Percentiles rank a stretch among this genome's conserved stretches.
Conservation (phyloP, 2,113 vertebrate species). For the Poecilia latipinna region DNA sequence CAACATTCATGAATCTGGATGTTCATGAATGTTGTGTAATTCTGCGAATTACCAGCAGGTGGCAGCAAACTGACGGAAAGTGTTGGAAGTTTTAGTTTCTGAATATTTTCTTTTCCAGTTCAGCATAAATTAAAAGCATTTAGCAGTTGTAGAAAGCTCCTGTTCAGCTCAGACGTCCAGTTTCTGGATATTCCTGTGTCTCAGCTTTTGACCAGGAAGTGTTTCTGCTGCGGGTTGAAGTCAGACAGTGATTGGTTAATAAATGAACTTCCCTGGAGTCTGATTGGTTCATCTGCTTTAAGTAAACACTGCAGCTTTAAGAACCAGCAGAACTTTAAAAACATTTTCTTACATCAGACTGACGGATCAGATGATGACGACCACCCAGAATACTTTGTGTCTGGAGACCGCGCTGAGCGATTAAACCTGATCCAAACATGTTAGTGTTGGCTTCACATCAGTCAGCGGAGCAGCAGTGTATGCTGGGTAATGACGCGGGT, state of each 20-base stretch:
- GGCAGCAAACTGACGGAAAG: neutral
- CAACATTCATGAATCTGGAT: too few species aligned
- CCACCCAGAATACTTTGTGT: conserved; percentile 32
- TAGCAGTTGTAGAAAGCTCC: too few species aligned
- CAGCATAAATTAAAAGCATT: too few species aligned
- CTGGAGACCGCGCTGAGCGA: conserved; percentile 24
- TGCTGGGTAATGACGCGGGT: conserved; percentile 37
- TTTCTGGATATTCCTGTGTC: too few species aligned
- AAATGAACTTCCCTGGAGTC: too few species aligned
- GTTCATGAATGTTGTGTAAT: neutral
- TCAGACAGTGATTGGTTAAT: too few species aligned
- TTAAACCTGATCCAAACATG: conserved; percentile 16
- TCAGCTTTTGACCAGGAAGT: too few species aligned
- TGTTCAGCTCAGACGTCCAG: too few species aligned
- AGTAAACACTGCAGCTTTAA: neutral
- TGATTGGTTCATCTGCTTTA: too few species aligned
- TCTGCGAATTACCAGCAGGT: neutral
- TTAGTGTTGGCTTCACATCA: conserved; percentile 36
- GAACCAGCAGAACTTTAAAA: too few species aligned
- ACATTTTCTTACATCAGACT: neutral
- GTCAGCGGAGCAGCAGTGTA: conserved; percentile 16
- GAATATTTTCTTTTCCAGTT: neutral
- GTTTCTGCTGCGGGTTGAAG: too few species aligned
- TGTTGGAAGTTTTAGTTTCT: neutral
- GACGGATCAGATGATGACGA: neutral